Evolutionary conservation across 2,888 invertebrate species (phyloP), one percentile per base, ranked within the genome.

Genomic region (Pristionchus japonicus): DNA sequence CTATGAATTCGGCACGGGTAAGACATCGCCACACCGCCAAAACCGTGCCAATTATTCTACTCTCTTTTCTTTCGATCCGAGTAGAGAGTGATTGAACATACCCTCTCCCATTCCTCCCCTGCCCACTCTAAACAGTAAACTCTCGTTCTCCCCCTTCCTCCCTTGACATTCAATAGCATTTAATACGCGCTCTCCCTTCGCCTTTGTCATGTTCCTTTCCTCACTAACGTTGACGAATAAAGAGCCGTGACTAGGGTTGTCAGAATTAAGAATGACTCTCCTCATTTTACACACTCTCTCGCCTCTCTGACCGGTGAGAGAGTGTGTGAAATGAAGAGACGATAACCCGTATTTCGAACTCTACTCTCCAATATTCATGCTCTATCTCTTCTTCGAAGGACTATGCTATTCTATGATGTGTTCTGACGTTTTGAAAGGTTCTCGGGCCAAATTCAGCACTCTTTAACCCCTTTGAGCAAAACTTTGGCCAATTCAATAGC

Each of bases 191-290:
- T 77, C 15, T 77, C 47, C n/a, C 31, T 77, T 40, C 40, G n/a
- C n/a, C n/a, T 40, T 77, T 77, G 77, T 77, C 77, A 77, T 77
- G 40, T 47, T 43, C 40, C 40, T 37, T 70, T 15, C 70, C 31
- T 27, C 47, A 11, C 31, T 34, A 17, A 31, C 13, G 7, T 9
- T 61, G 61, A 61, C 61, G 61, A 52, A 52, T 52, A 17, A 52
- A 52, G 52, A 52, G 13, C 13, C 47, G 47, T 47, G n/a, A n/a
- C n/a, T n/a, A n/a, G n/a, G n/a, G n/a, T n/a, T n/a, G n/a, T n/a
- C n/a, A n/a, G n/a, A n/a, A n/a, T n/a, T n/a, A n/a, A n/a, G 43
- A 43, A 43, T n/a, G n/a, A 43, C 43, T 11, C 43, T 43, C 43
- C 6, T 43, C 43, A 43, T 52, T 52, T 17, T 17, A 3, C 15